These are phyloP conservation scores for Brachyrhaphis roseni DNA, from an alignment of 2,797 vertebrate genomes.

Conservation along the genomic window DNA sequence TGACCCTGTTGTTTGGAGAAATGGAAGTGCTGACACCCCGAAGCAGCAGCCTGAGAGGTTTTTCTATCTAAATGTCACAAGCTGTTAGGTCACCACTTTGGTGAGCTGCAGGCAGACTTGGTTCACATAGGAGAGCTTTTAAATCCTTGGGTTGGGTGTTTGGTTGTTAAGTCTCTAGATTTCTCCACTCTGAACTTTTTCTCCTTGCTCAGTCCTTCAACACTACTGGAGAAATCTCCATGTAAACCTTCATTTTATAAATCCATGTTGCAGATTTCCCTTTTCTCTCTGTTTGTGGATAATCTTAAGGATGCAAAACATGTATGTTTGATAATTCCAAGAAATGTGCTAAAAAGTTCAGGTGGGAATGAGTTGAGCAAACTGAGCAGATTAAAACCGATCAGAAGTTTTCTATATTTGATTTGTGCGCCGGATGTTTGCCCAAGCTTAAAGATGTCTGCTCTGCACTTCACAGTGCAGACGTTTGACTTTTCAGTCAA, in stretches of 20 bases:
- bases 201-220: neutral
- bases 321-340: neutral
- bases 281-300: no score
- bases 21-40: neutral
- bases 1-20: neutral
- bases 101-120: neutral
- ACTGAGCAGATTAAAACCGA: constrained; percentile 34
- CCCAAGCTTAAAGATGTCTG: neutral
- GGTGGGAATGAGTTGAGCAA: neutral
- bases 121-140: neutral
- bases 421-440: constrained; percentile 26
- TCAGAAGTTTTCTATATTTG: neutral
- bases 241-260: neutral
- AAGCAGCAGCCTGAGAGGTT: neutral
- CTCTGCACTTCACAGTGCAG: constrained; percentile 20
- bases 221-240: neutral
- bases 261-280: neutral
- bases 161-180: neutral
- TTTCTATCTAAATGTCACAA: neutral
- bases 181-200: neutral
- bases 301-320: neutral
- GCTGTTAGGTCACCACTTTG: neutral
- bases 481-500: constrained; percentile 26
- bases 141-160: neutral
- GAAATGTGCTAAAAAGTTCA: neutral